These are phyloP conservation scores for Parazoanthus swiftii DNA, from an alignment of 92 coral and sea anemone genomes.

Conservation along the genomic window DNA sequence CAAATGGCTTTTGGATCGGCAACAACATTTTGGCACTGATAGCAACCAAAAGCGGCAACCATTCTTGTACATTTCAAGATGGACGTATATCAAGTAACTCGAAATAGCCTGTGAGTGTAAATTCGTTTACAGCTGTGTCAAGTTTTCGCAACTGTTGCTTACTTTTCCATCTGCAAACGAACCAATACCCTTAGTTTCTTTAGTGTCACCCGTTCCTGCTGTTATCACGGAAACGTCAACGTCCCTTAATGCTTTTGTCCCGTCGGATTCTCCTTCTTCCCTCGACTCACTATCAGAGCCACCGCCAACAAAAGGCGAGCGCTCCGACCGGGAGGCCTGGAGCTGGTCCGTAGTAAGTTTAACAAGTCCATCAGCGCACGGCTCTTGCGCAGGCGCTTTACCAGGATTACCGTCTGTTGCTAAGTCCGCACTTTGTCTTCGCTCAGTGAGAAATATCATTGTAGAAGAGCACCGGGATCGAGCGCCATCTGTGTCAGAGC, in stretches of 20 bases:
- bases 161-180: background rate
- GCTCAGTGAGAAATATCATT: constrained; percentile 58
- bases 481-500: constrained; percentile 41
- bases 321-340: constrained; percentile 16
- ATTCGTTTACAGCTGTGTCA: background rate
- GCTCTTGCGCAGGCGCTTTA: constrained; percentile 33
- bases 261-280: constrained; percentile 6
- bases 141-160: background rate
- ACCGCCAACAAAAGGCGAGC: background rate
- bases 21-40: no score
- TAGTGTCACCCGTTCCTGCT: background rate
- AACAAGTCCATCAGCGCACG: constrained; percentile 37
- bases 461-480: constrained; percentile 75
- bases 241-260: constrained; percentile 1
- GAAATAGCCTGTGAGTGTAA: background rate
- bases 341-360: constrained; percentile 24
- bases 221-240: background rate
- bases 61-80: no score
- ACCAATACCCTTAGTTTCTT: background rate
- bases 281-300: constrained; percentile 2
- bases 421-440: constrained; percentile 48
- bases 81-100: no score
- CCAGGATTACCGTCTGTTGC: constrained; percentile 21
- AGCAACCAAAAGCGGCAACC: no score
- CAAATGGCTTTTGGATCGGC: no score